Base-by-base conservation (phyloP, 2,113 vertebrate species). In the Mus pahari region DNA sequence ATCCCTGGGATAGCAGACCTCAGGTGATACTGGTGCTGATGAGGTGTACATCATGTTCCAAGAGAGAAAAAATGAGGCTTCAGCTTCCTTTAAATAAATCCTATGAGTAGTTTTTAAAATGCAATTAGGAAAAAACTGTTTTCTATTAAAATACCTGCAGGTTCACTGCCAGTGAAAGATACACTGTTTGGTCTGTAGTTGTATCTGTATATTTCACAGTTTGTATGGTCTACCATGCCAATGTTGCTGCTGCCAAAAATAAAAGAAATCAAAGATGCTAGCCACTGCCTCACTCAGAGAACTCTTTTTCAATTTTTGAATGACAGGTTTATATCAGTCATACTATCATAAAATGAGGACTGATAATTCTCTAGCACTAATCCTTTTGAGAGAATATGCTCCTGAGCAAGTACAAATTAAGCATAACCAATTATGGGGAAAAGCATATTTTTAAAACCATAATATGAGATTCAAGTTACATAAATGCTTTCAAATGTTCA, bases 401-500 rank as follows among this genome's bases (percentile, higher is more conserved):
- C 66, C 0, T 13, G 17, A 14, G 20, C 45, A 90, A 95, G 36
- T 45, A 89, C 55, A 94, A 96, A 86, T 84, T 86, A 89, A 96
- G 48, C 73, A 96, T 42, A 91, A 62, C 33, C 26, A 92, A 62
- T 96, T 89, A 88, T 45, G 31, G 42, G 73, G 86, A 91, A 96
- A 33, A 91, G 53, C 62, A 89, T 90, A 48, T 94, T 96, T 95
- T 83, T 42, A 89, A 97, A 95, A 71, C 36, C 74, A 26, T 60
- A 94, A 64, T n/a, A 90, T 89, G n/a, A 95, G n/a, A 92, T 84
- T 92, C 68, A 86, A 96, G 50, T 94, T 96, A 96, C 28, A 96
- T 88, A 97, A 96, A 92, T 75, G 50, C 28, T 92, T 96, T 92
- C 53, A 89, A 95, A 96, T 60, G 68, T 71, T 96, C 77, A 97